Base-by-base conservation (phyloP, 2,888 invertebrate species). In the Harpalus rufipes region DNA sequence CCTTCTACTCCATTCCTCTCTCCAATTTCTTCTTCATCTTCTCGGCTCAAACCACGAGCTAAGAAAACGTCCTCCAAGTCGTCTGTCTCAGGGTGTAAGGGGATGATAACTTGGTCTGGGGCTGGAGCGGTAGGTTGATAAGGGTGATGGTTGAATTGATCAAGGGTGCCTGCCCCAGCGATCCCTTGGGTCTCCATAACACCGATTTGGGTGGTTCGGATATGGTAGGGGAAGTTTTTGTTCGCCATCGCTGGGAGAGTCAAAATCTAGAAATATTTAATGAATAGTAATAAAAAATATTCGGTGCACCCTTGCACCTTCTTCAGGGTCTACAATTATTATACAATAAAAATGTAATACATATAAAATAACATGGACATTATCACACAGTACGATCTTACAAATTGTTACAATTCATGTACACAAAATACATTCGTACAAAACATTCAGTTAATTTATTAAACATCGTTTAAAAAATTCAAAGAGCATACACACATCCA, bases 161-260 rank as follows among this genome's bases (percentile, higher is more conserved):
- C 94, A 8, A 94, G 88, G 0, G 91, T 92, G 0, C 92, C 90
- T 78, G 91, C 91, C 3, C 93, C 92, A 0, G 91, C 91, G 7
- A 92, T 91, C 90, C 92, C 87, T 68, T 87, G 88, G 84, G 93
- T 91, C 90, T 94, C 94, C 94, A 95, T 94, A 0, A 94, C 92
- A 0, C 95, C 95, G 39, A 95, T 95, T 91, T 97, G 97, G 0
- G 96, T 95, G 0, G 97, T 97, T 81, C 97, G 92, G 39, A 97
- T 97, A 89, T 98, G 97, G 90, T 96, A 98, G 0, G 98, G 98
- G 88, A 98, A 97, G 89, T 97, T 97, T 88, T 95, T 95, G 89
- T 97, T 97, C 0, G 96, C 96, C 85, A 96, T 95, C 0, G 96
- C 95, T 1, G 98, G 98, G 89, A 97, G 92, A 0, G 97, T 97